A percentile compares a stretch with the other conserved stretches of the same genome.
phyloP scores from a whole-genome alignment of 2,113 vertebrate species.

The Taurulus bubalis region DNA sequence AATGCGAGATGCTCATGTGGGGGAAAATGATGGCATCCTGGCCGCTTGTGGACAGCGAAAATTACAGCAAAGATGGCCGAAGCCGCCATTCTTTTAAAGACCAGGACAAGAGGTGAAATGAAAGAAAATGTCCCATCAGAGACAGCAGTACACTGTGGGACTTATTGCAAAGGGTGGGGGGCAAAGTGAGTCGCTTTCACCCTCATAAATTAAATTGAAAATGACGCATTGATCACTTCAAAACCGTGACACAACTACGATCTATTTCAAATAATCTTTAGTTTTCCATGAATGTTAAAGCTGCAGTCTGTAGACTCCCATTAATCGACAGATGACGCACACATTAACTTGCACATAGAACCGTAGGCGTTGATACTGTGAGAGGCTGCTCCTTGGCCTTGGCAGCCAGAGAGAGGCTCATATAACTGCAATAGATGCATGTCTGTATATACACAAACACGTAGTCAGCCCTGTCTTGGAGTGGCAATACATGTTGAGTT shows the following conservation, averaged over 20 bases:
- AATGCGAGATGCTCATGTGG: slow-evolving; percentile 91
- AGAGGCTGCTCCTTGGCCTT: slow-evolving; percentile 13
- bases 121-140: background rate
- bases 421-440: slow-evolving; percentile 26
- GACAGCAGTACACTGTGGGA: background rate
- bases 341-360: background rate
- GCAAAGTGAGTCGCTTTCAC: slow-evolving; percentile 7
- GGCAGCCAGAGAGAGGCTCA: slow-evolving; percentile 22
- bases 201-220: background rate
- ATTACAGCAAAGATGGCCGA: slow-evolving; percentile 86
- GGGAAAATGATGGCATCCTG: slow-evolving; percentile 87
- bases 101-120: slow-evolving; percentile 90
- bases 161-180: too few species aligned
- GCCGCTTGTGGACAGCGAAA: slow-evolving; percentile 89
- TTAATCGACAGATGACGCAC: background rate
- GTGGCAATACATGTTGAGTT: background rate
- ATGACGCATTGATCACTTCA: background rate
- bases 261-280: background rate
- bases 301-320: background rate
- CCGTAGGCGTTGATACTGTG: slow-evolving; percentile 2
- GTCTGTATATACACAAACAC: slow-evolving; percentile 1
- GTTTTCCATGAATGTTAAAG: slow-evolving; percentile 14
- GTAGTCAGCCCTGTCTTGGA: background rate
- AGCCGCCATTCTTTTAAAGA: slow-evolving; percentile 90
- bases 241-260: background rate